Base-by-base conservation (phyloP, 2,888 invertebrate genomes). In the Thymelicus sylvestris region DNA sequence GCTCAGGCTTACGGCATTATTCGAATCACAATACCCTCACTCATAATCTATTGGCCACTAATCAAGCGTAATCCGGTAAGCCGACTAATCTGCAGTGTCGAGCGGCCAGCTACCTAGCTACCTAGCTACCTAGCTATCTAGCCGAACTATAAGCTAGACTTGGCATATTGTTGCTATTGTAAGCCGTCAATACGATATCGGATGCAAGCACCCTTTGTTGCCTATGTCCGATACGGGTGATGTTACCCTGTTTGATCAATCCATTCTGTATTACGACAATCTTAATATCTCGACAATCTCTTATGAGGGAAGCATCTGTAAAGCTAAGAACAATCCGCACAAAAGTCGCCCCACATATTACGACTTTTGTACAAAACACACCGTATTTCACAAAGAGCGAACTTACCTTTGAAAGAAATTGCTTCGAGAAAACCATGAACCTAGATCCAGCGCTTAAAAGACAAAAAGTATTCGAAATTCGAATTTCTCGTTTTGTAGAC, bases 21-120 rank as follows among this genome's bases (percentile, higher is more conserved):
- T 66, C 59, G 59, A 60, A 71, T 66, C 66, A 62, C 62, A 66
- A 71, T 76, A 71, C 77, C 74, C 75, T 78, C 78, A 76, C 76
- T 78, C 75, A 76, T 78, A 79, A 79, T 79, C 78, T 78, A 80
- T 80, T 74, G 78, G 74, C 78, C 81, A 82, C 84, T 85, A 84
- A 86, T 87, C 86, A 86, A 82, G 76, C 74, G 76, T 86, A 86
- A 87, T 83, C 87, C 83, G 72, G 76, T 80, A 79, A 82, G 79
- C 79, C 77, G 73, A 71, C 75, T 80, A 80, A 81, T 81, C 80
- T 75, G 71, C 68, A 68, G 31, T 71, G 61, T 71, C 65, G 64
- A 64, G 55, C 59, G 60, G 60, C 65, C 44, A 61, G 52, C 64
- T 63, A 61, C 62, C 63, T 48, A 41, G 24, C 39, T 65, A 24